Percentiles rank a stretch among this genome's conserved stretches.
Evolutionary conservation across 64 coral and sea anemone genomes (phyloP).

Genomic region (Cladopsammia gracilis): DNA sequence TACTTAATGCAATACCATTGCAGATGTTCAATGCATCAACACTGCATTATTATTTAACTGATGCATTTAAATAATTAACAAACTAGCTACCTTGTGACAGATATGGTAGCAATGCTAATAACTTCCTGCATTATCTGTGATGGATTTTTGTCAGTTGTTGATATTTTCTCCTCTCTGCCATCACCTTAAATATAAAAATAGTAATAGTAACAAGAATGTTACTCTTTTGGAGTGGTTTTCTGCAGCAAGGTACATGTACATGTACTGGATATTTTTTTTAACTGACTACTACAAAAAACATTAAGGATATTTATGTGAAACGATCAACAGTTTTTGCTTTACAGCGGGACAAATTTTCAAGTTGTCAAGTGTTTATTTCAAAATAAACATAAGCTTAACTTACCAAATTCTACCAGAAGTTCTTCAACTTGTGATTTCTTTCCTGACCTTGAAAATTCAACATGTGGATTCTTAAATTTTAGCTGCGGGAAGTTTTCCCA

Average conservation of each 20-base stretch:
- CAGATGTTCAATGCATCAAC: no score
- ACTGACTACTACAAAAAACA: no score
- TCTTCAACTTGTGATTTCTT: slow-evolving; percentile 56
- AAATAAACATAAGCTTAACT: neutral
- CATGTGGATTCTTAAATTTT: slow-evolving; percentile 83
- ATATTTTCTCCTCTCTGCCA: slow-evolving; percentile 58
- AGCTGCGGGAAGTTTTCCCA: slow-evolving; percentile 92
- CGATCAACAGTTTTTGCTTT: no score
- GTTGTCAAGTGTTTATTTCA: no score
- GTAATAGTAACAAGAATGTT: neutral
- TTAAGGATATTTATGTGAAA: no score
- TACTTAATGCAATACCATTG: no score
- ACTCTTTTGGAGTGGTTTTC: no score
- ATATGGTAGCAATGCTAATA: neutral
- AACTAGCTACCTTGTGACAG: neutral
- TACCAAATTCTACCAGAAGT: slow-evolving; percentile 77
- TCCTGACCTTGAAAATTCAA: slow-evolving; percentile 65
- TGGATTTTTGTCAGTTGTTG: slow-evolving; percentile 16
- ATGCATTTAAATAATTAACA: no score
- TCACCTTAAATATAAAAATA: slow-evolving; percentile 18
- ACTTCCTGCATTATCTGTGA: slow-evolving; percentile 68
- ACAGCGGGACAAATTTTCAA: no score
- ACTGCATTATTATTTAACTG: no score
- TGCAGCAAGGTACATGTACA: no score
- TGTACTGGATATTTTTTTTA: no score